Percentiles rank a stretch among this genome's conserved stretches.
These are phyloP conservation scores for Lepidiolamprologus cunningtoni DNA, from an alignment of 2,113 vertebrate genomes.

Conservation along the genomic window DNA sequence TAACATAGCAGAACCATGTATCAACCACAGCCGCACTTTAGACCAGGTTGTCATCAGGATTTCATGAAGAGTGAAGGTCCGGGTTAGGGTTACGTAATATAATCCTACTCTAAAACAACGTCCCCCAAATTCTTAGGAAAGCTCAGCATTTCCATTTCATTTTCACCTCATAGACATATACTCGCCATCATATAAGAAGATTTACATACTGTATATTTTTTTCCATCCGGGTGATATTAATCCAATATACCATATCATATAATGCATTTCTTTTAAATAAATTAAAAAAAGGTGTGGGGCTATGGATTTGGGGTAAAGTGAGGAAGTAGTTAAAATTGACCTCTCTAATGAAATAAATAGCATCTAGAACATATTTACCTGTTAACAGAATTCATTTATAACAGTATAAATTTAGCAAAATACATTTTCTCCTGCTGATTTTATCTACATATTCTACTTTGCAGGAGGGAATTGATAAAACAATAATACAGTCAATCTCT, in stretches of 20 bases:
- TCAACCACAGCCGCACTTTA: background rate
- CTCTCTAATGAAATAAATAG: conserved; percentile 60
- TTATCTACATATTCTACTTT: conserved; percentile 74
- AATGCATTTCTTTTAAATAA: conserved; percentile 51
- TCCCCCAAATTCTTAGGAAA: conserved; percentile 4
- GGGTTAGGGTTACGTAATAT: conserved; percentile 8
- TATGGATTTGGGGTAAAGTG: conserved; percentile 23
- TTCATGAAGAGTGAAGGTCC: conserved; percentile 30
- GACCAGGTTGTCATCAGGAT: conserved; percentile 14
- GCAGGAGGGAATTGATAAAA: conserved; percentile 65
- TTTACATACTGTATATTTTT: conserved; percentile 33
- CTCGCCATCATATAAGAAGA: conserved; percentile 41
- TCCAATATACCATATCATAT: conserved; percentile 44
- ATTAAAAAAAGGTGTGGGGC: conserved; percentile 19
- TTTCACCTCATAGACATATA: conserved; percentile 47
- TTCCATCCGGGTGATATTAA: conserved; percentile 19
- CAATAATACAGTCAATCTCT: conserved; percentile 67
- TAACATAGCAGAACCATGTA: conserved; percentile 8
- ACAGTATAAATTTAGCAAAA: conserved; percentile 79
- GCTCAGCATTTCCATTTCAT: conserved; percentile 26
- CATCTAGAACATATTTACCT: conserved; percentile 51
- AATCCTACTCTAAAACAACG: conserved; percentile 13
- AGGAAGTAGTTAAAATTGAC: conserved; percentile 45
- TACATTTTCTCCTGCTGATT: conserved; percentile 69
- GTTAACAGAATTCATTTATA: conserved; percentile 56